Conservation (phyloP, 2,113 vertebrate species). For the Phalacrocorax carbo region DNA sequence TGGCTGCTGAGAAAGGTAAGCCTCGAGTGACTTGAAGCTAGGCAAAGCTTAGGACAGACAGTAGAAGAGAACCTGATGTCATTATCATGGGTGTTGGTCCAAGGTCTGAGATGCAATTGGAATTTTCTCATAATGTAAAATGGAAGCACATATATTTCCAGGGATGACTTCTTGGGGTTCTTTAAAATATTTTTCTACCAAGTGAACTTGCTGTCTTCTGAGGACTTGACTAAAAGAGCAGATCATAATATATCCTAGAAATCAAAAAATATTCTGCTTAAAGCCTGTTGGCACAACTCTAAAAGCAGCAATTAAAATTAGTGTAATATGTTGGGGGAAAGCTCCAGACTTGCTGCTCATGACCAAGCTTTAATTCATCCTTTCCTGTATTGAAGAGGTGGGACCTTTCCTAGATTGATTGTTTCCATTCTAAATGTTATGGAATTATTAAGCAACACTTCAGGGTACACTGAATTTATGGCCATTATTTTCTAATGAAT, state of each 20-base stretch:
- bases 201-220: not conserved
- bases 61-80: not conserved
- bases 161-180: not conserved
- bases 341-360: not conserved
- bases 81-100: not conserved
- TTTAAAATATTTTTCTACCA: not conserved
- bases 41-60: not conserved
- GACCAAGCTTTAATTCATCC: not conserved
- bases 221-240: not conserved
- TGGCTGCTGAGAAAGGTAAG: not conserved
- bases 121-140: not conserved
- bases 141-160: not conserved
- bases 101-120: not conserved
- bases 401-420: constrained; percentile 19
- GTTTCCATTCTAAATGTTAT: constrained; percentile 34
- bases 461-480: constrained; percentile 23
- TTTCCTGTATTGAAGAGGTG: not conserved
- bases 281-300: not conserved
- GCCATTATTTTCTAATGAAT: constrained; percentile 47
- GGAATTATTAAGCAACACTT: constrained; percentile 36
- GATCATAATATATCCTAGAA: not conserved
- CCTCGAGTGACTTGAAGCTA: not conserved
- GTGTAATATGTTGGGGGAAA: not conserved
- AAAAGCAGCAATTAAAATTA: not conserved
- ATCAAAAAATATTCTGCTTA: not conserved